A percentile compares a stretch with the other conserved stretches of the same genome.
phyloP scores from a whole-genome alignment of 2,113 vertebrate genomes.

The Vulpes vulpes region DNA sequence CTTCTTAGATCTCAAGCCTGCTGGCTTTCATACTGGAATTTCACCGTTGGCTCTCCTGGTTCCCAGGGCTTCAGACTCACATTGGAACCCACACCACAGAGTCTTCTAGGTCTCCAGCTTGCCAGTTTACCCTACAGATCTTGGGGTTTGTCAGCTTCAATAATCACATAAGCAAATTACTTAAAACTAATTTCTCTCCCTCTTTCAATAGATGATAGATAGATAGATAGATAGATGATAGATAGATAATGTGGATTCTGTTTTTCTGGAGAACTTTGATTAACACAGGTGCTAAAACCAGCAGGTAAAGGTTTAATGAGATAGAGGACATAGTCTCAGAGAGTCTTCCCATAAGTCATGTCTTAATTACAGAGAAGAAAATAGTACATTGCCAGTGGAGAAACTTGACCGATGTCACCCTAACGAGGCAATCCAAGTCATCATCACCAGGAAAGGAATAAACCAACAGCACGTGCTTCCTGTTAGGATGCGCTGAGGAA shows the following conservation, averaged over 20 bases:
- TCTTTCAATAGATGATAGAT: background rate
- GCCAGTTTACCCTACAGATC: background rate
- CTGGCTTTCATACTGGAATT: background rate
- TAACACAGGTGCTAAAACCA: background rate
- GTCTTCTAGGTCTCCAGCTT: background rate
- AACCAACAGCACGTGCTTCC: background rate
- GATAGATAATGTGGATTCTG: background rate
- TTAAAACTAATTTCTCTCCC: background rate
- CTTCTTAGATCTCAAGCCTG: background rate
- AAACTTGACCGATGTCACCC: background rate
- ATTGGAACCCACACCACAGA: background rate
- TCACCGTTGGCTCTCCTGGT: background rate
- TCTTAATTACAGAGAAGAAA: background rate
- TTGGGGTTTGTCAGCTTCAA: background rate
- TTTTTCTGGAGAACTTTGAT: background rate
- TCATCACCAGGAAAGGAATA: background rate
- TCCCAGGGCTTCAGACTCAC: background rate
- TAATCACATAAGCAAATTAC: background rate
- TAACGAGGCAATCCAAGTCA: background rate
- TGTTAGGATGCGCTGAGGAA: background rate
- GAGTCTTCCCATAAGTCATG: background rate
- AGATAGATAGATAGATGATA: background rate
- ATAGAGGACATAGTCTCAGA: background rate
- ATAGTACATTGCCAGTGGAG: background rate
- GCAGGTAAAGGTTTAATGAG: background rate